These are phyloP conservation scores for Epicampocera succincta DNA, from an alignment of 2,888 invertebrate species.

Conservation along the genomic window DNA sequence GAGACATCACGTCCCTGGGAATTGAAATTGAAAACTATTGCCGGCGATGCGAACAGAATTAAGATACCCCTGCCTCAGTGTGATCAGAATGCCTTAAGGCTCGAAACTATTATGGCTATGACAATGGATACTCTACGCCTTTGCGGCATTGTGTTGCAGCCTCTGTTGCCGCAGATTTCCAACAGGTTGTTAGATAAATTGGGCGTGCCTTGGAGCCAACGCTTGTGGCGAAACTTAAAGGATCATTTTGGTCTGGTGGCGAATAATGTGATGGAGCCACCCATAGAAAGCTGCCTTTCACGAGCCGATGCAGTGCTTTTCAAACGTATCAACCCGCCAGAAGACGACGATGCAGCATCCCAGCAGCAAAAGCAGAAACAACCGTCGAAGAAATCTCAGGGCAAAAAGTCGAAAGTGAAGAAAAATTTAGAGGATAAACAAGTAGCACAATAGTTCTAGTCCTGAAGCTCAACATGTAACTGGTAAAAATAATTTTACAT, in stretches of 20 bases:
- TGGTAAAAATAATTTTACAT: constrained; percentile 4
- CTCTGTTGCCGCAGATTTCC: constrained; percentile 90
- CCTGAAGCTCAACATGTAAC: not conserved
- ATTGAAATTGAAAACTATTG: constrained; percentile 83
- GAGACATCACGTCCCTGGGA: constrained; percentile 95
- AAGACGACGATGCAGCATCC: constrained; percentile 71
- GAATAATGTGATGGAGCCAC: constrained; percentile 45
- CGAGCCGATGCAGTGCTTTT: constrained; percentile 77
- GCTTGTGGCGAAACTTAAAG: constrained; percentile 83
- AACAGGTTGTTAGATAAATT: constrained; percentile 87
- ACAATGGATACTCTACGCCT: constrained; percentile 93
- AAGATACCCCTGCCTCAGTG: constrained; percentile 75
- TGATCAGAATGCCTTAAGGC: constrained; percentile 82
- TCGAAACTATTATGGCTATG: constrained; percentile 89
- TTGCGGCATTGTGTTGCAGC: constrained; percentile 90
- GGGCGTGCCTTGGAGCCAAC: constrained; percentile 81
- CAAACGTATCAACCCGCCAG: constrained; percentile 76
- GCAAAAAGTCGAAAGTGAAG: constrained; percentile 42
- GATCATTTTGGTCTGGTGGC: constrained; percentile 74
- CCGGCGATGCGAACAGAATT: constrained; percentile 61
- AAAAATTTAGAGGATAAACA: constrained; percentile 33
- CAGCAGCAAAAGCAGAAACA: constrained; percentile 44
- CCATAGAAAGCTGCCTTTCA: constrained; percentile 53
- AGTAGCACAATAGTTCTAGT: constrained; percentile 34
- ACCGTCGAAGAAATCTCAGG: constrained; percentile 23